Conservation (phyloP, 1,140 invertebrate genomes). For the Bombus impatiens region DNA sequence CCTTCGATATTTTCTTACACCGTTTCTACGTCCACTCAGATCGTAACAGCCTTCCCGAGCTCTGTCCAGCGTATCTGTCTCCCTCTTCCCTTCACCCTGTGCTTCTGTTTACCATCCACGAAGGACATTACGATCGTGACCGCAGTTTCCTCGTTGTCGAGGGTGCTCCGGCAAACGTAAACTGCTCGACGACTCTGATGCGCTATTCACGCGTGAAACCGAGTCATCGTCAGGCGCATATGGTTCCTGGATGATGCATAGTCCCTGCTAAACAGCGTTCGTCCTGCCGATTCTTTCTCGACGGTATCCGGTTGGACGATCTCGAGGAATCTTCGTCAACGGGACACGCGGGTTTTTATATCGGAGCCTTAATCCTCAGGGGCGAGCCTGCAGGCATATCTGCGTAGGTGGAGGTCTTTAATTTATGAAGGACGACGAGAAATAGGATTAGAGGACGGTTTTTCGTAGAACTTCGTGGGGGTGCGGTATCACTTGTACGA, state of each 20-base stretch:
- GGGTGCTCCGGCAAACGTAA: neutral
- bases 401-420: neutral
- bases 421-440: neutral
- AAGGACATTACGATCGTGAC: neutral
- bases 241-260: slow-evolving; percentile 19
- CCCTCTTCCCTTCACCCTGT: too few relatives aligned
- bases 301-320: neutral
- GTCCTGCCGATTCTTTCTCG: neutral
- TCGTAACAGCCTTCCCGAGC: too few relatives aligned
- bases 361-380: neutral
- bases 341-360: neutral
- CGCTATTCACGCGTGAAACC: slow-evolving; percentile 31
- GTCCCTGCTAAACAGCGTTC: neutral
- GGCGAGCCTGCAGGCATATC: neutral
- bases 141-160: neutral
- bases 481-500: neutral
- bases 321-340: slow-evolving; percentile 18
- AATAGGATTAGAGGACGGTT: neutral
- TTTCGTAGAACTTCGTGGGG: too few relatives aligned
- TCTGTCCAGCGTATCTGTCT: neutral
- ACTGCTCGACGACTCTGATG: slow-evolving; percentile 1
- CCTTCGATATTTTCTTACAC: neutral
- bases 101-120: neutral
- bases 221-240: slow-evolving; percentile 2
- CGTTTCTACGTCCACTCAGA: neutral